Conservation (phyloP, 2,888 invertebrate species). For the Antheraea assamensis region DNA sequence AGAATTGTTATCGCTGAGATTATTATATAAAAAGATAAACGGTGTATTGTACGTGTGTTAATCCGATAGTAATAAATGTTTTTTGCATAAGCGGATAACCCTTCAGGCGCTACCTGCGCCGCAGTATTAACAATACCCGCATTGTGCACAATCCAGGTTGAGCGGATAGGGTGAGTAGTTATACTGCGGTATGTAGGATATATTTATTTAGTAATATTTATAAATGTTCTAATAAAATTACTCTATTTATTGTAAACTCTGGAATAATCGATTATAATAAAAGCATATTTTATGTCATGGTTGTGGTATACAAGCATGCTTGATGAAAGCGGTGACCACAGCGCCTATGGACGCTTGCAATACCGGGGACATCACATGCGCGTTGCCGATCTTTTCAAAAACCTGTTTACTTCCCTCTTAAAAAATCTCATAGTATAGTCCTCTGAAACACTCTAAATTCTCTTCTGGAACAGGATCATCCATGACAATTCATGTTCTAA, state of each 20-base stretch:
- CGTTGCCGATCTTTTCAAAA: too few species aligned
- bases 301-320: too few species aligned
- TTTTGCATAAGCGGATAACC: slow-evolving; percentile 82
- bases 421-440: too few species aligned
- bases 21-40: slow-evolving; percentile 58
- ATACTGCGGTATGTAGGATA: slow-evolving; percentile 36
- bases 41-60: slow-evolving; percentile 71
- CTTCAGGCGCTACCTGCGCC: slow-evolving; percentile 72
- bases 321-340: too few species aligned
- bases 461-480: too few species aligned
- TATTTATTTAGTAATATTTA: slow-evolving; percentile 27
- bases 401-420: too few species aligned
- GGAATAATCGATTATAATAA: not conserved
- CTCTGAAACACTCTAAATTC: too few species aligned
- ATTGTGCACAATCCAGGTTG: slow-evolving; percentile 60
- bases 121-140: slow-evolving; percentile 51
- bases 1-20: slow-evolving; percentile 52
- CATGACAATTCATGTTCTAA: too few species aligned
- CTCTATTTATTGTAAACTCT: not conserved
- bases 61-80: slow-evolving; percentile 68
- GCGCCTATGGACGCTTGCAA: too few species aligned
- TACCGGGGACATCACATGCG: too few species aligned
- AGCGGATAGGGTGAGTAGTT: slow-evolving; percentile 59
- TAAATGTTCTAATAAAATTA: not conserved
- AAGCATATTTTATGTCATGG: not conserved